Conservation (phyloP, 1,140 invertebrate genomes). For the Papilio machaon region DNA sequence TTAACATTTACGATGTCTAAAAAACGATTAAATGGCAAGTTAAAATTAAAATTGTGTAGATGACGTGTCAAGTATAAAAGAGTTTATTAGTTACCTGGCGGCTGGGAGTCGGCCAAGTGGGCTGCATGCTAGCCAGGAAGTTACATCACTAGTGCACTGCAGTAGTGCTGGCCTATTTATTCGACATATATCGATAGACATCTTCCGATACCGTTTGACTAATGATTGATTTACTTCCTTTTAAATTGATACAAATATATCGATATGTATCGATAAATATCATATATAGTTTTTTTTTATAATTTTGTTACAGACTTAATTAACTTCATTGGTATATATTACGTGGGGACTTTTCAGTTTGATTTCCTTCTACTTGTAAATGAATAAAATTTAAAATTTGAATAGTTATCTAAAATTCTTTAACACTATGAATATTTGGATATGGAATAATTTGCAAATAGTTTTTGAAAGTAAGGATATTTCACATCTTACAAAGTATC, state of each 20-base stretch:
- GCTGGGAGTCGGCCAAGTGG: slow-evolving; percentile 3
- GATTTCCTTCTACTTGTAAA: no score
- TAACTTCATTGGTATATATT: no score
- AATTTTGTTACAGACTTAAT: no score
- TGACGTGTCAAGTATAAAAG: slow-evolving; percentile 18
- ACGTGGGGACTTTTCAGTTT: no score
- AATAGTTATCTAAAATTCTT: no score
- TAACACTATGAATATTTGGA: background rate
- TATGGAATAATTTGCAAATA: background rate
- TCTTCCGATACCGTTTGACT: background rate
- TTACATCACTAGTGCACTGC: slow-evolving; percentile 8
- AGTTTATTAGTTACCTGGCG: slow-evolving; percentile 7
- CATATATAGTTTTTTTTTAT: background rate
- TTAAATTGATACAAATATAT: background rate
- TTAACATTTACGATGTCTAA: background rate
- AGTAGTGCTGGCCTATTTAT: slow-evolving; percentile 2
- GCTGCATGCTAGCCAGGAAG: slow-evolving; percentile 1
- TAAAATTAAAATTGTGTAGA: background rate
- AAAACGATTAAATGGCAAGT: slow-evolving; percentile 4
- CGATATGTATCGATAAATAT: background rate
- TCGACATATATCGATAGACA: background rate
- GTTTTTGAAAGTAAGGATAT: background rate
- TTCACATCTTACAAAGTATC: background rate
- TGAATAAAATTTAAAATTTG: no score
- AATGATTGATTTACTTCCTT: background rate